Evolutionary conservation across 2,113 vertebrate species (phyloP), one percentile per base, ranked within the genome.

Genomic region (Chaetops frenatus): DNA sequence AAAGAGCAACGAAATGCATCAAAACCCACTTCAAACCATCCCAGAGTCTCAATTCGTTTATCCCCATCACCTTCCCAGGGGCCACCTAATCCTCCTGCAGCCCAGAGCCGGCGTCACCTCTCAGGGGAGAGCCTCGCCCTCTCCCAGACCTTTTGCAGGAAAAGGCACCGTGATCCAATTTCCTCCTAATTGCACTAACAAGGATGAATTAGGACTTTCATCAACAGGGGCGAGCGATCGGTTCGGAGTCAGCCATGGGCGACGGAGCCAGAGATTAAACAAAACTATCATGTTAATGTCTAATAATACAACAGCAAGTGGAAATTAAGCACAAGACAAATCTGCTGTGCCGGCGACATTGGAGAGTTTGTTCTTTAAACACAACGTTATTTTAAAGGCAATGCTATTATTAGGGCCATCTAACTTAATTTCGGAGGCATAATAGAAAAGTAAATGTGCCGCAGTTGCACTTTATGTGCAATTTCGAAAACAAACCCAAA

Each of bases 131-230:
- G 66, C 28, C 86, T 96, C 60, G 8, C 66, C 82, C 89, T 96
- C 95, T 92, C 28, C 3, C 89, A 92, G 97, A 97, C 97, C 97
- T 98, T 90, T 19, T 40, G 94, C 61, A 85, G 96, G 97, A 96
- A 97, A 97, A 90, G 94, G 93, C 93, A 61, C 88, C 65, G 66
- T 94, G 96, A 97, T 98, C 98, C 98, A 97, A 97, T 98, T 98
- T 96, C 95, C 94, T 94, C 94, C 97, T 98, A 98, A 98, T 98
- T 98, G 97, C 81, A 50, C 97, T 98, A 98, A 98, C 98, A 95
- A 98, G 98, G 96, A 98, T 97, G 97, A 98, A 98, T 98, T 98
- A 98, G 96, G 96, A 97, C 97, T 98, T 98, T 96, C 97, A 98
- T 97, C 97, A 97, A 87, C 87, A 85, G 97, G 98, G 95, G 96